Base-by-base conservation (phyloP, 2,113 vertebrate genomes). In the Acrocephalus kingi region DNA sequence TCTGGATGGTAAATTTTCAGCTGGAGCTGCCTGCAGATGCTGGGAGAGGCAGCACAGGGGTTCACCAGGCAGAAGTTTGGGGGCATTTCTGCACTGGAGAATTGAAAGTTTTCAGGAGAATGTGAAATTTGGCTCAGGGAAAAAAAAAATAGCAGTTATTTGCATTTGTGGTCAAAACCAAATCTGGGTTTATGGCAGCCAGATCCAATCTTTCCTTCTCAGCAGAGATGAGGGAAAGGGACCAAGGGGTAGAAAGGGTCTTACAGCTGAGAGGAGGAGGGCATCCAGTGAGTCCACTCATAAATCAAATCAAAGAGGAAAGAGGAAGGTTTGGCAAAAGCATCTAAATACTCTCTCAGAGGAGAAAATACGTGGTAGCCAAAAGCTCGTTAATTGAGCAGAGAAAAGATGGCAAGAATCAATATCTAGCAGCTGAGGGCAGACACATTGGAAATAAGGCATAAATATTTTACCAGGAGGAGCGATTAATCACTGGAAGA, bases 351-450 rank as follows among this genome's bases (percentile, higher is more conserved):
- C 85, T 88, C 88, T 95, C 0, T 0, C 23, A 31, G 83, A 81
- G 45, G 25, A 88, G 67, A 92, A 75, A 72, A 87, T 23, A 54
- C n/a, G 1, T 1, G 28, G 35, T 72, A 68, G 85, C 76, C 78
- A 78, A 88, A 83, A 92, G 64, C 86, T 93, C 7, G 0, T 90
- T 93, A 81, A 81, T 4, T 72, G 73, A 81, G 64, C 35, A 52
- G 71, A 55, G 79, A 69, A 74, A 84, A 92, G 76, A 52, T n/a
- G 85, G 59, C 52, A 41, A 64, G 85, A 78, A 63, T 90, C 72
- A 82, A 19, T 75, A 72, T 25, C 88, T 96, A 92, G 83, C 86
- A 95, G 85, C 64, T 58, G 68, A 84, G 93, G 87, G 46, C 87
- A 94, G 93, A 56, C 87, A 66, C 62, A 0, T 0, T 88, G 92